Conservation (phyloP, 2,113 vertebrate species). For the Ranitomeya variabilis region DNA sequence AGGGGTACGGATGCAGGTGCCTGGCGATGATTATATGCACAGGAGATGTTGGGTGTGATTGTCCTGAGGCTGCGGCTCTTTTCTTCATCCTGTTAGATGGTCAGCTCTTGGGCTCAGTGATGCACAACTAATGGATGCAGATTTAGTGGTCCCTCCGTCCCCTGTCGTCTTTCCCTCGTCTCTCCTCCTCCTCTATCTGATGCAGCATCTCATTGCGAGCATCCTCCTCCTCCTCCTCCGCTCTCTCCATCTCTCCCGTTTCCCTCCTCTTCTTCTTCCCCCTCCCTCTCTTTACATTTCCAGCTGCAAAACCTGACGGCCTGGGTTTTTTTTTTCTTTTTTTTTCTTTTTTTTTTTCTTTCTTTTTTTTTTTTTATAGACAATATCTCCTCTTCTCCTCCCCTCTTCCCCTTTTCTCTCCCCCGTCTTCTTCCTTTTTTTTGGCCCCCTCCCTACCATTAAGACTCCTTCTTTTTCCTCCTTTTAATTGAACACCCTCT, state of each 20-base stretch:
- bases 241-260: neutral
- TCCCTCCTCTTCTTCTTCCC: slow-evolving; percentile 6
- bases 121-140: slow-evolving; percentile 21
- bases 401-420: slow-evolving; percentile 18
- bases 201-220: slow-evolving; percentile 56
- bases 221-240: slow-evolving; percentile 44
- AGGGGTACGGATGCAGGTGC: too few relatives aligned
- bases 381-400: slow-evolving; percentile 49
- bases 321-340: slow-evolving; percentile 45
- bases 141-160: neutral
- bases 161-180: slow-evolving; percentile 36
- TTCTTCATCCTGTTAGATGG: neutral
- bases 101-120: neutral
- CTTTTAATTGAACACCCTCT: slow-evolving; percentile 33
- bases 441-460: neutral
- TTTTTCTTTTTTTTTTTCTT: slow-evolving; percentile 24
- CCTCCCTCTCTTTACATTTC: slow-evolving; percentile 54
- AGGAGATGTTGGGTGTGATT: too few relatives aligned
- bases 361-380: slow-evolving; percentile 49
- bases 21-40: too few relatives aligned
- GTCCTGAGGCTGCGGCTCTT: too few relatives aligned
- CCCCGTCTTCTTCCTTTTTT: slow-evolving; percentile 22
- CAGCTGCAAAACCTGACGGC: slow-evolving; percentile 56
- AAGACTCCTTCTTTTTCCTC: slow-evolving; percentile 2
- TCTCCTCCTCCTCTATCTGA: slow-evolving; percentile 55